Base-by-base conservation (phyloP, 2,797 vertebrate genomes). In the Coregonus sp. region DNA sequence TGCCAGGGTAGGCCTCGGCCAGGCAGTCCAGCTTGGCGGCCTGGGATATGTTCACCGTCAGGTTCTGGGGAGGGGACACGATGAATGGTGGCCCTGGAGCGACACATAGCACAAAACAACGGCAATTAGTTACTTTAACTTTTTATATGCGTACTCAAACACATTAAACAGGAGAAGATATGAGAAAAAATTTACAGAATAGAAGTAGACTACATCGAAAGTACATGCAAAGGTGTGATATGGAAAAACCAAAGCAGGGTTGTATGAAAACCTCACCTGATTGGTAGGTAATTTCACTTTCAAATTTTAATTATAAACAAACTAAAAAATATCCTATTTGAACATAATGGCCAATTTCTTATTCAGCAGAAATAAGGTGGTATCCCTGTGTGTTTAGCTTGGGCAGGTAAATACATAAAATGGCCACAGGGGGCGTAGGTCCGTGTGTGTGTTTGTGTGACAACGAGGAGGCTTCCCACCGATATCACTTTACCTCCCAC, bases 11-110 rank as follows among this genome's bases (percentile, higher is more conserved):
- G 3, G 98, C 98, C 92, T 99, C 98, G 0, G 98, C 97, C 92
- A 97, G 97, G 95, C 98, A 99, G 91, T 97, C 99, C 93, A 99
- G 98, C 92, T 99, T 95, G 84, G 98, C 98, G 89, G 99, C 97
- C 94, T 98, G 98, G 91, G 98, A 99, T 91, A 99, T 98, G 95
- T 99, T 99, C 85, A 99, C 97, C 0, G 98, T 99, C 84, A 98
- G 98, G 92, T 99, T 99, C 92, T 97, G 97, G 31, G 98, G 98
- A 81, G 97, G 98, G 67, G 95, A 97, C 75, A 99, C 94, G 0
- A 99, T 99, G 90, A 99, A 99, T 7, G 98, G 98, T 80, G 98
- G 96, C 82, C 98, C 98, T 99, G 89, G 80, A 15, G 79, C 52
- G 78, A 78, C 68, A 86, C 66, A 80, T 63, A 81, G 47, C 47